Percentiles rank a stretch among this genome's conserved stretches.
phyloP scores from a whole-genome alignment of 2,797 vertebrate species.

The Muscicapa striata region DNA sequence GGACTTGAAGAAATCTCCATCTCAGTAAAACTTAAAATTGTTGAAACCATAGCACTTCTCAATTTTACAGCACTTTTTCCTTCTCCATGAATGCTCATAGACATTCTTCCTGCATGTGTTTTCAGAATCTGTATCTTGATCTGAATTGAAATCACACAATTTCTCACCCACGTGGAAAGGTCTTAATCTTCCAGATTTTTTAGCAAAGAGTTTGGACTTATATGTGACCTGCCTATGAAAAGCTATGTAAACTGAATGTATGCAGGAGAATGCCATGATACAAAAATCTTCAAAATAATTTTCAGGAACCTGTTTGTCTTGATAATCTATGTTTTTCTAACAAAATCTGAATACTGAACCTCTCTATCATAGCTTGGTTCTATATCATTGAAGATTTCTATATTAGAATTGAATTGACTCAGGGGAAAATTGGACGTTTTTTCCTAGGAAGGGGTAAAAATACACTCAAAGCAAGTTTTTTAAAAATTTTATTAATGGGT shows the following conservation, averaged over 20 bases:
- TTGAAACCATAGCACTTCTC: neutral
- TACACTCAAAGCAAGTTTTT: neutral
- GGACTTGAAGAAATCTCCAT: neutral
- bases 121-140: neutral
- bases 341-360: neutral
- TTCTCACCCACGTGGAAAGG: neutral
- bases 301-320: slow-evolving; percentile 2
- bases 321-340: neutral
- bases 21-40: neutral
- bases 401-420: neutral
- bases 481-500: neutral
- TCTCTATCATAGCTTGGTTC: neutral
- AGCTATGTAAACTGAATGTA: neutral
- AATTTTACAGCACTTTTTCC: neutral
- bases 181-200: neutral
- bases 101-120: neutral
- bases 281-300: neutral
- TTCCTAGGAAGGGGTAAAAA: neutral
- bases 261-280: neutral
- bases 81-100: neutral
- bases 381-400: neutral
- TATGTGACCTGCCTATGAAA: neutral
- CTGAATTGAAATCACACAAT: neutral
- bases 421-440: neutral
- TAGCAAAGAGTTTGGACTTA: neutral